Evolutionary conservation across 2,888 invertebrate genomes (phyloP).

Genomic region (Nemapogon koenigi): DNA sequence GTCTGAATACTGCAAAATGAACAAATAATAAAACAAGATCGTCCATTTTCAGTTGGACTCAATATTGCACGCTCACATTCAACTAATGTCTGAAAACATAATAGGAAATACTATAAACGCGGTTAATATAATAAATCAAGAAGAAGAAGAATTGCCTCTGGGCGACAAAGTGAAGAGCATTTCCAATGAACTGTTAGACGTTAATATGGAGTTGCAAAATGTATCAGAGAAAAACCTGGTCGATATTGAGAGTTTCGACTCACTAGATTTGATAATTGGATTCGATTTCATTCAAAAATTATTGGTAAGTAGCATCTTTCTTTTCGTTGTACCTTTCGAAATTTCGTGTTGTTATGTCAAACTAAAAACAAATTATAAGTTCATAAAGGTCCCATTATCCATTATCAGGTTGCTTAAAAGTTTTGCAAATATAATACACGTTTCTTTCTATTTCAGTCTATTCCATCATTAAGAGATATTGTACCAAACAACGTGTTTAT

Average conservation of each 20-base stretch:
- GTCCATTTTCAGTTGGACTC: slow-evolving; percentile 1
- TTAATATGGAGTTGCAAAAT: background rate
- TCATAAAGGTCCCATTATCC: too few relatives aligned
- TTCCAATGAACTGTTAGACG: background rate
- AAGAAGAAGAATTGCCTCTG: background rate
- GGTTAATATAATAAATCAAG: slow-evolving; percentile 15
- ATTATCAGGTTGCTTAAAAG: too few relatives aligned
- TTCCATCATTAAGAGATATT: slow-evolving; percentile 19
- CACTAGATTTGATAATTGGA: slow-evolving; percentile 3
- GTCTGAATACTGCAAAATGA: too few relatives aligned
- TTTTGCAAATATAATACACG: too few relatives aligned
- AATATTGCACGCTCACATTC: slow-evolving; percentile 17
- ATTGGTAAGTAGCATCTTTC: too few relatives aligned
- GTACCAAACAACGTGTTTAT: slow-evolving; percentile 23
- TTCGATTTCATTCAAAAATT: background rate
- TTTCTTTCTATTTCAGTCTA: too few relatives aligned
- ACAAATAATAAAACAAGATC: too few relatives aligned
- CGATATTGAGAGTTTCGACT: background rate
- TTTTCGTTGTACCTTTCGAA: too few relatives aligned
- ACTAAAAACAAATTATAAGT: too few relatives aligned
- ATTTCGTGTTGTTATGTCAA: too few relatives aligned
- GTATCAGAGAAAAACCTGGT: background rate
- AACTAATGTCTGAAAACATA: slow-evolving; percentile 24
- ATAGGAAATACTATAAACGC: slow-evolving; percentile 19
- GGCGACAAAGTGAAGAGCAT: background rate